A percentile compares a stretch with the other conserved stretches of the same genome.
Evolutionary conservation across 2,113 vertebrate genomes (phyloP).

Genomic region (Brevimyrus niger): DNA sequence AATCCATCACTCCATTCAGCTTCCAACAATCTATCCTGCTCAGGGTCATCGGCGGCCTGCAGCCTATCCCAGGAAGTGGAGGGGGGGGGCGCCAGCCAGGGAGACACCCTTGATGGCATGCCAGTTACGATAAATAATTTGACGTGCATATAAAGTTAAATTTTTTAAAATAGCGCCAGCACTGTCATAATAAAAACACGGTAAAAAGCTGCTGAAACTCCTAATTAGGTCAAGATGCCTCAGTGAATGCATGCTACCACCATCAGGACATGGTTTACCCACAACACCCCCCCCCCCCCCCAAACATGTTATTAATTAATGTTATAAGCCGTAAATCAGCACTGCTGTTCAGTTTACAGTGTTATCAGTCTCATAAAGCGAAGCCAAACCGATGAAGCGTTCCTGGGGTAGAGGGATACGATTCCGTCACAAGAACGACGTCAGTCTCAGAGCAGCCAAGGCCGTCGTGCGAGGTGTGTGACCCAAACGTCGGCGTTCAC

Average conservation of each 20-base stretch:
- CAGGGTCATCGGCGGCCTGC: background rate
- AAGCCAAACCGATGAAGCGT: background rate
- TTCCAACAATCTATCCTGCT: background rate
- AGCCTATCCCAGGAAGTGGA: background rate
- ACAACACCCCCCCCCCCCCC: too few relatives aligned
- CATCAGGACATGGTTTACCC: background rate
- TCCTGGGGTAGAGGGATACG: background rate
- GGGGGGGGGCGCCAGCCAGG: background rate
- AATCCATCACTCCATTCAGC: background rate
- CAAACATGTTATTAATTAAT: constrained; percentile 1
- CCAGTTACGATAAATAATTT: background rate
- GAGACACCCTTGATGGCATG: background rate
- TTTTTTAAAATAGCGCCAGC: background rate
- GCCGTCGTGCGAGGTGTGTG: background rate
- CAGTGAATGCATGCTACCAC: background rate
- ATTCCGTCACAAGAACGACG: background rate
- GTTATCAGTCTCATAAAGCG: background rate
- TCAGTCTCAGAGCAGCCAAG: background rate
- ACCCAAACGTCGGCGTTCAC: background rate
- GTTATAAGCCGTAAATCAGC: background rate
- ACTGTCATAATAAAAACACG: background rate
- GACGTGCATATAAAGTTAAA: background rate
- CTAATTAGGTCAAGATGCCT: background rate
- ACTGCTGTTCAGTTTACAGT: background rate
- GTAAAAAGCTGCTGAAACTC: background rate